phyloP scores from a whole-genome alignment of 2,113 vertebrate species.

The Lipotes vexillifer region DNA sequence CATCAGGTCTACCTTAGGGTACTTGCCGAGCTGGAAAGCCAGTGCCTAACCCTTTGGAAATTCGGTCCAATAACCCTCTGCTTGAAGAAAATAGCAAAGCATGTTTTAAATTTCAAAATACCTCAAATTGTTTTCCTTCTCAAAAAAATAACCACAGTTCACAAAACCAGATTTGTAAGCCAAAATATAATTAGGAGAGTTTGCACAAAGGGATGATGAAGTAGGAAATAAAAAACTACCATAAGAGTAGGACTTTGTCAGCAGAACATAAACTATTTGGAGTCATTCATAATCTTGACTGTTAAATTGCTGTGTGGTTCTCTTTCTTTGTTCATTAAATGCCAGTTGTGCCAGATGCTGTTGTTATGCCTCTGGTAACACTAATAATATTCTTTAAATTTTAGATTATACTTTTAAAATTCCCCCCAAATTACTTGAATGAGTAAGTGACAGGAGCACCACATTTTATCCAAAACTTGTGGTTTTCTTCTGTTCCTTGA shows the following conservation, averaged over 20 bases:
- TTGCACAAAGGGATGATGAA: background rate
- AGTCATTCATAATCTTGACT: background rate
- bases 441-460: background rate
- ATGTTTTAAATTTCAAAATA: slow-evolving; percentile 48
- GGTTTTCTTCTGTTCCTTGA: background rate
- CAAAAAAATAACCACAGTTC: slow-evolving; percentile 36
- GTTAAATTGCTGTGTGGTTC: background rate
- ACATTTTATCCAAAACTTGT: slow-evolving; percentile 35
- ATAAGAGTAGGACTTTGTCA: background rate
- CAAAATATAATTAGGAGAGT: slow-evolving; percentile 52
- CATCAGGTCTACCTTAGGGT: background rate
- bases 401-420: slow-evolving; percentile 29
- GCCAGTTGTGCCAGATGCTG: slow-evolving; percentile 42
- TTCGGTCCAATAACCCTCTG: background rate
- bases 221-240: background rate
- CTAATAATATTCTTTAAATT: slow-evolving; percentile 47
- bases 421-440: slow-evolving; percentile 21
- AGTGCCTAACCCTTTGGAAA: background rate
- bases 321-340: slow-evolving; percentile 1
- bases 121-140: slow-evolving; percentile 40
- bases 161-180: slow-evolving; percentile 43
- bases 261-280: background rate
- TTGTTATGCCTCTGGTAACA: slow-evolving; percentile 37
- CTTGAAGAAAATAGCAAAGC: slow-evolving; percentile 6
- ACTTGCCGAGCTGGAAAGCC: background rate